Evolutionary conservation across 2,113 vertebrate genomes (phyloP).

Genomic region (Rhinogobius similis): DNA sequence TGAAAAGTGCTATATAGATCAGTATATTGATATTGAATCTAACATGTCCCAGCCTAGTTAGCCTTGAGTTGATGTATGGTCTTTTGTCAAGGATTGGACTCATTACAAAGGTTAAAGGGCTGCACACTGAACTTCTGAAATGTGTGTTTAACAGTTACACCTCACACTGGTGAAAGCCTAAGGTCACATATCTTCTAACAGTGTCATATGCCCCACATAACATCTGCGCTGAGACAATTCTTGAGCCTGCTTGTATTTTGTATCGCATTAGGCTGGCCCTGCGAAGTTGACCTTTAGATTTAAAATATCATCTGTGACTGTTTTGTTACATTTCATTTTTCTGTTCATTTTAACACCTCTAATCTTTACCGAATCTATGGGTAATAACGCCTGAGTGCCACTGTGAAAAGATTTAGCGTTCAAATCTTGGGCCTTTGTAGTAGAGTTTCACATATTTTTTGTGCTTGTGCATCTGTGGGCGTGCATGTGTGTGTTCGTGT

Average conservation of each 20-base stretch:
- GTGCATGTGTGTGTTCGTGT: too few relatives aligned
- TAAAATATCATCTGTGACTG: not conserved
- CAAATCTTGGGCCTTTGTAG: too few relatives aligned
- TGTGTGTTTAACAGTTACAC: not conserved
- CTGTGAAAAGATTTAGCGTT: not conserved
- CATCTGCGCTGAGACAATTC: not conserved
- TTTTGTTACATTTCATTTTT: not conserved
- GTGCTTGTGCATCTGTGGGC: too few relatives aligned
- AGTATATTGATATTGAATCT: too few relatives aligned
- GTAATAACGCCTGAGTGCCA: not conserved
- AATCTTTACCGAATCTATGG: not conserved
- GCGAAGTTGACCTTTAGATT: not conserved
- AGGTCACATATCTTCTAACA: not conserved
- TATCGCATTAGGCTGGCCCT: not conserved
- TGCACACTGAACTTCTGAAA: not conserved
- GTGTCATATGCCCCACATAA: not conserved
- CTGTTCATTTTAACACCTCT: not conserved
- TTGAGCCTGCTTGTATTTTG: not conserved
- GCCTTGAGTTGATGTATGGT: not conserved
- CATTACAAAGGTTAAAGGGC: not conserved
- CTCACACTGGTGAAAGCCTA: not conserved
- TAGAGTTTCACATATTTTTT: too few relatives aligned
- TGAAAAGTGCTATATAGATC: not conserved
- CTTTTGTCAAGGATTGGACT: not conserved
- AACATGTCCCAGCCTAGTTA: not conserved